Evolutionary conservation across 2,113 vertebrate species (phyloP).

Genomic region (Peucedramus taeniatus): DNA sequence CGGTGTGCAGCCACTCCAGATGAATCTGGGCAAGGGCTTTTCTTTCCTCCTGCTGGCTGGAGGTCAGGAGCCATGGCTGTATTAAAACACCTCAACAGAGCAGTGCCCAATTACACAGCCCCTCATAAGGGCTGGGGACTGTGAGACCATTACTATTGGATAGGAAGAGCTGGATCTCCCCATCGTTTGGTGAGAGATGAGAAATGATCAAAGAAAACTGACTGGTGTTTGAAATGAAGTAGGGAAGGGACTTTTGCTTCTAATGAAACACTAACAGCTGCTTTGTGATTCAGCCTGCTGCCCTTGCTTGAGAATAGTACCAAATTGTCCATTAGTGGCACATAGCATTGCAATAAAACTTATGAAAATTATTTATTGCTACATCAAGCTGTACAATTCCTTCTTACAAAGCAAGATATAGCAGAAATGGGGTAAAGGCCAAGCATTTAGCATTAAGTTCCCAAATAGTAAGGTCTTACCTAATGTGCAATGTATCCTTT

Average conservation of each 20-base stretch:
- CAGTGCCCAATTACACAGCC: conserved; percentile 20
- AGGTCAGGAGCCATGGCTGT: conserved; percentile 38
- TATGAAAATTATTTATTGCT: conserved; percentile 56
- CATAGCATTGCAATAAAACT: background rate
- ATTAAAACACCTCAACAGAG: background rate
- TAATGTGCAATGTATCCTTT: background rate
- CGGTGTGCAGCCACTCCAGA: background rate
- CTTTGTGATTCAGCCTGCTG: background rate
- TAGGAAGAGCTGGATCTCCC: background rate
- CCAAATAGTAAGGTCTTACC: background rate
- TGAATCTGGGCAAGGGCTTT: conserved; percentile 2
- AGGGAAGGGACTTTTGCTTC: background rate
- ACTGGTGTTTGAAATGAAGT: background rate
- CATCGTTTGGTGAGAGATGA: conserved; percentile 11
- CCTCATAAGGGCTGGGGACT: background rate
- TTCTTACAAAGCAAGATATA: background rate
- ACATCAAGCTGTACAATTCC: background rate
- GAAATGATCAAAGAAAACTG: conserved; percentile 5
- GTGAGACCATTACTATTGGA: background rate
- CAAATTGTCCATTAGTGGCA: conserved; percentile 37
- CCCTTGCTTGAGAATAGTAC: background rate
- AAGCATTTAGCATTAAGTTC: conserved; percentile 7
- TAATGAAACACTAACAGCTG: conserved; percentile 9
- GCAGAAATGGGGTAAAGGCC: background rate
- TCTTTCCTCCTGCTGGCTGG: conserved; percentile 33